Evolutionary conservation across 2,888 invertebrate species (phyloP), one percentile per base, ranked within the genome.

Genomic region (Carpatolechia fugitivella): DNA sequence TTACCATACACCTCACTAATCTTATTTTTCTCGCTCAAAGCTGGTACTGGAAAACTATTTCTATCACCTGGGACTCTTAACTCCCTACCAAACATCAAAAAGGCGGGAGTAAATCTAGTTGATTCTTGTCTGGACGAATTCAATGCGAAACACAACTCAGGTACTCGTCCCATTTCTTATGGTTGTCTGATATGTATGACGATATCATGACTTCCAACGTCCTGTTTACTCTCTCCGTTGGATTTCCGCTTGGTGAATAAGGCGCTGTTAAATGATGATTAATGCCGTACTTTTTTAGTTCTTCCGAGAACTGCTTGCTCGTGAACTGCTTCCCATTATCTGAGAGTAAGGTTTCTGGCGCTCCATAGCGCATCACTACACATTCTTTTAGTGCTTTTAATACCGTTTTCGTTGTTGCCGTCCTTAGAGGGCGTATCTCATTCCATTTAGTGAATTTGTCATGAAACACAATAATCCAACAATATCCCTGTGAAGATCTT

Each of bases 121-220:
- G 63, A 30, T 1, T 63, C 59, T 13, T 65, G 62, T 0, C 16
- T 13, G 0, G 62, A 59, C 3, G 65, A 58, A 14, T 66, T 68
- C 30, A 62, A 51, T 0, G 68, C 68, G 33, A 68, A 65, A n/a
- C 52, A 55, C 0, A 66, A 20, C 41, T 65, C 66, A 65, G 2
- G n/a, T 57, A 29, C 8, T 60, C 20, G 31, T 66, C 69, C 69
- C 70, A 70, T 1, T 55, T 38, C 0, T 58, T 51, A 13, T 78
- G 76, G 29, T 73, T 57, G 0, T 56, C 40, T 0, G 60, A 57
- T 3, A 72, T 65, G 31, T 61, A 74, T 20, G 70, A 60, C 0
- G 70, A 59, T 0, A 77, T 67, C 69, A 78, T 76, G 0, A 72
- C 74, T 49, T 74, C 70, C 10, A 33, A 33, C 33, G 11, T 11